Evolutionary conservation across 2,797 vertebrate genomes (phyloP).

Genomic region (Sorex maritimensis): DNA sequence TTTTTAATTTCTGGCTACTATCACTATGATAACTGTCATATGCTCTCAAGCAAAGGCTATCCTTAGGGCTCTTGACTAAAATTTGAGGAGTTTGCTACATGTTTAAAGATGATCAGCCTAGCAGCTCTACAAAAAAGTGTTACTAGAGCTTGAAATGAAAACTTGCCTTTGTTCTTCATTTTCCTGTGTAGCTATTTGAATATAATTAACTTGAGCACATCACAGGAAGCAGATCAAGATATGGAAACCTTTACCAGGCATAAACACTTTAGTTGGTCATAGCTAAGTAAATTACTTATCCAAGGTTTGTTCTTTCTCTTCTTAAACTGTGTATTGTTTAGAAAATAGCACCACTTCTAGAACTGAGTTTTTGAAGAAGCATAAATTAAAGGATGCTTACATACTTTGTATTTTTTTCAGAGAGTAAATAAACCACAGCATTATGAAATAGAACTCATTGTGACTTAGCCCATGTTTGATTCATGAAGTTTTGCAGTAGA

Average conservation of each 20-base stretch:
- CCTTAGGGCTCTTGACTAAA: not conserved
- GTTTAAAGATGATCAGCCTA: not conserved
- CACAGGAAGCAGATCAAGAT: slow-evolving; percentile 1
- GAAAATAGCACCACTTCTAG: slow-evolving; percentile 45
- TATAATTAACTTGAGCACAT: not conserved
- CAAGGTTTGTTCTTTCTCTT: not conserved
- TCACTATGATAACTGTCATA: not conserved
- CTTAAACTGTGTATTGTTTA: not conserved
- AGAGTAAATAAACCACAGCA: slow-evolving; percentile 31
- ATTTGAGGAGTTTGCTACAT: slow-evolving; percentile 5
- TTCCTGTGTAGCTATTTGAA: not conserved
- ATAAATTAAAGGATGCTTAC: not conserved
- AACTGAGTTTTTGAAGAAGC: not conserved
- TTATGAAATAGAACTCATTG: slow-evolving; percentile 60
- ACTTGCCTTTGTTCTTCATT: slow-evolving; percentile 15
- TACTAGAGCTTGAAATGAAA: slow-evolving; percentile 59
- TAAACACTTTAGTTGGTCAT: not conserved
- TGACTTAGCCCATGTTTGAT: slow-evolving; percentile 59
- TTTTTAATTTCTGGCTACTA: not conserved
- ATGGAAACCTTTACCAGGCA: not conserved
- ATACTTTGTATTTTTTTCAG: slow-evolving; percentile 18
- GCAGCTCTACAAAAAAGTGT: slow-evolving; percentile 26
- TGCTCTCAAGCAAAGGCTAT: not conserved
- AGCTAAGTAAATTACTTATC: not conserved
- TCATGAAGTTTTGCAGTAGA: slow-evolving; percentile 63